phyloP scores from a whole-genome alignment of 2,113 vertebrate species.

The Podarcis cretensis region DNA sequence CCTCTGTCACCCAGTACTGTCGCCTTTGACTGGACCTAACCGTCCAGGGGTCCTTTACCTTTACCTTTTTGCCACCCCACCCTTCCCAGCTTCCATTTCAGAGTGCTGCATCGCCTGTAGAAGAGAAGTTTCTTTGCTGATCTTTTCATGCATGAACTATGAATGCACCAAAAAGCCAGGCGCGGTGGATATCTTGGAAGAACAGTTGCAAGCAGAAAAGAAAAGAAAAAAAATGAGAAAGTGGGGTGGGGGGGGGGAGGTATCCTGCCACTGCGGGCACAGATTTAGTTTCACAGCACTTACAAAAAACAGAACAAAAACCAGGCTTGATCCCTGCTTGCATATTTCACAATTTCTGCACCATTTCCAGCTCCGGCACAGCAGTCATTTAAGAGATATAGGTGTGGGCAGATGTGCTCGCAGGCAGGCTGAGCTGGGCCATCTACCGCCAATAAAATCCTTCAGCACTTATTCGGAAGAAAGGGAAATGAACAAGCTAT shows the following conservation, averaged over 20 bases:
- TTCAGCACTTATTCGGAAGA: not conserved
- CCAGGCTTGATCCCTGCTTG: not conserved
- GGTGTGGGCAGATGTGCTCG: conserved; percentile 5
- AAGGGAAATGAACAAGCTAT: not conserved
- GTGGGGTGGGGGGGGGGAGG: too few relatives aligned
- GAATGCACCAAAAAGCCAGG: not conserved
- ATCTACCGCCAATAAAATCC: not conserved
- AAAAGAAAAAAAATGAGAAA: not conserved
- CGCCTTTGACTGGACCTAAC: too few relatives aligned
- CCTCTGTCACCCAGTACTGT: too few relatives aligned
- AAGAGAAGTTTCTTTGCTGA: not conserved
- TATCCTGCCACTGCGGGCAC: not conserved
- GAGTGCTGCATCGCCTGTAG: not conserved
- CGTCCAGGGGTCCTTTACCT: not conserved
- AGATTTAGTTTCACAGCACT: not conserved
- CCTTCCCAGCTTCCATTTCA: not conserved
- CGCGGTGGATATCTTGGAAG: not conserved
- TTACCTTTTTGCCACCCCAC: not conserved
- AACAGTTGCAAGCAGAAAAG: not conserved
- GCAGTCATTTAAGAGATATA: not conserved
- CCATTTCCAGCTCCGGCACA: not conserved
- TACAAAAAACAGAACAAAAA: not conserved
- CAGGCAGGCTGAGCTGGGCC: not conserved
- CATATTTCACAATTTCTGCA: conserved; percentile 15
- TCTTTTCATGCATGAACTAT: not conserved